These are phyloP conservation scores for Mylabris sibirica DNA, from an alignment of 2,888 invertebrate species.

Conservation along the genomic window DNA sequence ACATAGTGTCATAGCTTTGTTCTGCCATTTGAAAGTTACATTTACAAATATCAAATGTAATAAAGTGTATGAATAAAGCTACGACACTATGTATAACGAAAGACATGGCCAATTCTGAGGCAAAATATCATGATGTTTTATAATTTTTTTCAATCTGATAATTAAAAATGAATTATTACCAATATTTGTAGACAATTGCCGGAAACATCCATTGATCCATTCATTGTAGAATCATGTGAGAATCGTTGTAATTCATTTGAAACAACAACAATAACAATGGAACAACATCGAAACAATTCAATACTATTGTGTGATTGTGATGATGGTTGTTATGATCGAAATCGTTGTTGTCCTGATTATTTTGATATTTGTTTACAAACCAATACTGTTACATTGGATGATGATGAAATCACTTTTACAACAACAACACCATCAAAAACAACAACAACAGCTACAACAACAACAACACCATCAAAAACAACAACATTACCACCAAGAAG, in stretches of 20 bases:
- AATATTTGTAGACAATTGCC: constrained; percentile 19
- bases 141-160: no score
- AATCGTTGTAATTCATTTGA: constrained; percentile 61
- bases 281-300: constrained; percentile 26
- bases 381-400: no score
- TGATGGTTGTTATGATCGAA: constrained; percentile 63
- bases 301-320: constrained; percentile 67
- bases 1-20: no score
- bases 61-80: no score
- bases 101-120: no score
- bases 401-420: no score
- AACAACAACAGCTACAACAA: constrained; percentile 37
- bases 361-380: constrained; percentile 64
- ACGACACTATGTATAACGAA: no score
- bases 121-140: no score
- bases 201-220: constrained; percentile 45
- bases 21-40: no score
- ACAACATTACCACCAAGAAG: no score
- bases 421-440: constrained; percentile 41
- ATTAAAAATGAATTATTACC: no score
- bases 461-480: constrained; percentile 24
- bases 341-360: constrained; percentile 75
- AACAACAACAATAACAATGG: constrained; percentile 25
- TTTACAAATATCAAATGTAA: no score
- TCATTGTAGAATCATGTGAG: constrained; percentile 63